Evolutionary conservation across 2,113 vertebrate genomes (phyloP).

Genomic region (Crotophaga sulcirostris): DNA sequence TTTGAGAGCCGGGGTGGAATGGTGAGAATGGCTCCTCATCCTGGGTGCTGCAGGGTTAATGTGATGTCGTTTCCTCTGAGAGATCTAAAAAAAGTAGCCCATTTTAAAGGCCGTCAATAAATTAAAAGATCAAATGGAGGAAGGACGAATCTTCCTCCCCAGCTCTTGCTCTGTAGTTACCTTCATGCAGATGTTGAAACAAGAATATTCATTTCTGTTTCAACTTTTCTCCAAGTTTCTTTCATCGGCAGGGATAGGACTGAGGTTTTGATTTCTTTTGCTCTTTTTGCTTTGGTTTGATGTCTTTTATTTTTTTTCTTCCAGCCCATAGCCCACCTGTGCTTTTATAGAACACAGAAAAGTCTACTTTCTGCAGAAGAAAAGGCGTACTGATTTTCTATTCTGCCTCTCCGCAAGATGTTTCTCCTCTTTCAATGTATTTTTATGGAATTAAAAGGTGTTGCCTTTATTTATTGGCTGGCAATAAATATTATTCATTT

Average conservation of each 20-base stretch:
- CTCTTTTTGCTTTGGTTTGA: conserved; percentile 8
- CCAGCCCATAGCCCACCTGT: background rate
- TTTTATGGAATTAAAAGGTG: conserved; percentile 7
- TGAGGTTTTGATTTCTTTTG: background rate
- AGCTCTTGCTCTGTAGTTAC: background rate
- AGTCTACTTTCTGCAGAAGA: background rate
- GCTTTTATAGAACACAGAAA: background rate
- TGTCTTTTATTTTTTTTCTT: background rate
- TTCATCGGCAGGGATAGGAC: background rate
- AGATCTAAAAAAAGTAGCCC: background rate
- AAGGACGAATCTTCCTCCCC: background rate
- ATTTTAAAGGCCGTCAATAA: background rate
- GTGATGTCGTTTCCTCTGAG: background rate
- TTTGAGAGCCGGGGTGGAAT: accelerated
- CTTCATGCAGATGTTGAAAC: background rate
- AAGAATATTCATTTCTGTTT: background rate
- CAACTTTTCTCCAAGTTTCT: conserved; percentile 27
- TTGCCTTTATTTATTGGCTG: conserved; percentile 16
- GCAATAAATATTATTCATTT: background rate
- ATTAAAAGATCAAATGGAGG: background rate
- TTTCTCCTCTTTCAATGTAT: background rate
- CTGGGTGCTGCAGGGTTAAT: background rate
- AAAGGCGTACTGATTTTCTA: background rate
- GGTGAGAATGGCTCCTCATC: background rate
- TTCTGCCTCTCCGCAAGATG: background rate